These are phyloP conservation scores for Aplodontia rufa DNA, from an alignment of 2,113 vertebrate species.

Conservation along the genomic window DNA sequence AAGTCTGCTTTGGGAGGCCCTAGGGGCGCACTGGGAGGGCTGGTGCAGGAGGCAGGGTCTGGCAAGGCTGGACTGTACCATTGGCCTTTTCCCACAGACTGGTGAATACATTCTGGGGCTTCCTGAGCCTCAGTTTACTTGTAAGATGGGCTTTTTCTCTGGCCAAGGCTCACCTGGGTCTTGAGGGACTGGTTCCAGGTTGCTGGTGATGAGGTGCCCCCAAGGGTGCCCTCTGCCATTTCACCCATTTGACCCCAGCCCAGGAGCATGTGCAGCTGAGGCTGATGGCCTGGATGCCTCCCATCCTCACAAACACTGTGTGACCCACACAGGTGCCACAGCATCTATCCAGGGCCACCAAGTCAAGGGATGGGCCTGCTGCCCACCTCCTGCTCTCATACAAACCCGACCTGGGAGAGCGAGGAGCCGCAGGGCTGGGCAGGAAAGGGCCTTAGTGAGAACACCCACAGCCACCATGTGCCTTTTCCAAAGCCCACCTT, in stretches of 20 bases:
- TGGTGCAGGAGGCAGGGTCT: rapidly evolving
- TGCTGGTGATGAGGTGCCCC: not conserved
- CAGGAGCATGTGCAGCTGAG: not conserved
- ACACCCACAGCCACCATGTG: rapidly evolving
- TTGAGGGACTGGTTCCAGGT: not conserved
- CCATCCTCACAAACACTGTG: too few relatives aligned
- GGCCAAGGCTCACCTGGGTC: not conserved
- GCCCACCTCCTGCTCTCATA: not conserved
- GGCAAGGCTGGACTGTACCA: not conserved
- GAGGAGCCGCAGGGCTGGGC: not conserved
- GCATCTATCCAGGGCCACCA: not conserved
- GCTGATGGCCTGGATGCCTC: not conserved
- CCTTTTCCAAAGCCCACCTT: not conserved
- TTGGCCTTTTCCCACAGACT: not conserved
- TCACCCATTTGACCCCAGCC: not conserved
- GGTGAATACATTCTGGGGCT: not conserved
- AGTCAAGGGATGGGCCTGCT: too few relatives aligned
- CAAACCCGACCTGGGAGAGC: rapidly evolving
- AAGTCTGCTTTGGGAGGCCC: rapidly evolving
- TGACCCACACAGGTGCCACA: not conserved
- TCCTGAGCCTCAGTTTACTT: not conserved
- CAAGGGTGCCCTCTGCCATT: rapidly evolving
- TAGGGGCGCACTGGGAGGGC: not conserved
- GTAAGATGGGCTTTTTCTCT: not conserved
- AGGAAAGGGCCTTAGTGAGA: not conserved